Evolutionary conservation across 1,140 invertebrate species (phyloP).

Genomic region (Cyphomyrmex costatus): DNA sequence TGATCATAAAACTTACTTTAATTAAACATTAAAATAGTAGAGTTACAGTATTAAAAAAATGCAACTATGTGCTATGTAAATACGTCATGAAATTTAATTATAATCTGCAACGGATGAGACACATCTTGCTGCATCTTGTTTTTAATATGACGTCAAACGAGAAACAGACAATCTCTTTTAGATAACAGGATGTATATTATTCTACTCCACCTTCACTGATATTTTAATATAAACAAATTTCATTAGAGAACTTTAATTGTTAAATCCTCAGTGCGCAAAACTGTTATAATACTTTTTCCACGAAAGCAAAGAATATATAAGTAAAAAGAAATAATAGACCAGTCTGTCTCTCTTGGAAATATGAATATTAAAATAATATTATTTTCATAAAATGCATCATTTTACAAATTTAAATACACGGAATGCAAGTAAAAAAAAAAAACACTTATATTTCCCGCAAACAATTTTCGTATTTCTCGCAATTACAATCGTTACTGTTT

Average conservation of each 20-base stretch:
- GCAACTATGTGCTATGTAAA: slow-evolving; percentile 31
- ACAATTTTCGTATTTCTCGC: slow-evolving; percentile 4
- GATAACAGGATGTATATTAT: neutral
- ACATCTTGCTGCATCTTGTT: neutral
- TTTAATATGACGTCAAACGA: slow-evolving; percentile 6
- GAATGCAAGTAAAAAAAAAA: neutral
- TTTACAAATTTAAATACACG: neutral
- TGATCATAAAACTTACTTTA: slow-evolving; percentile 12
- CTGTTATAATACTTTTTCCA: neutral
- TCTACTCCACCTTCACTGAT: neutral
- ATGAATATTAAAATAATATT: slow-evolving; percentile 4
- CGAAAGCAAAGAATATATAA: neutral
- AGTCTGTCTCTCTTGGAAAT: neutral
- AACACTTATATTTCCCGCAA: neutral
- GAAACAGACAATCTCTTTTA: slow-evolving; percentile 20
- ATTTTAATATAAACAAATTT: slow-evolving; percentile 25
- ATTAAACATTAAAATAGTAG: slow-evolving; percentile 21
- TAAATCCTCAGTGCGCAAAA: neutral
- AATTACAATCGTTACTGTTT: neutral
- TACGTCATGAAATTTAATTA: slow-evolving; percentile 22
- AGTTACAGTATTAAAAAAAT: no score
- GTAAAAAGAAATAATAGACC: neutral
- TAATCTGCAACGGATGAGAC: neutral
- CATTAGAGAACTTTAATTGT: neutral
- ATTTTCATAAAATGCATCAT: neutral